Evolutionary conservation across 2,888 invertebrate species (phyloP).

Genomic region (Colletes collaris): DNA sequence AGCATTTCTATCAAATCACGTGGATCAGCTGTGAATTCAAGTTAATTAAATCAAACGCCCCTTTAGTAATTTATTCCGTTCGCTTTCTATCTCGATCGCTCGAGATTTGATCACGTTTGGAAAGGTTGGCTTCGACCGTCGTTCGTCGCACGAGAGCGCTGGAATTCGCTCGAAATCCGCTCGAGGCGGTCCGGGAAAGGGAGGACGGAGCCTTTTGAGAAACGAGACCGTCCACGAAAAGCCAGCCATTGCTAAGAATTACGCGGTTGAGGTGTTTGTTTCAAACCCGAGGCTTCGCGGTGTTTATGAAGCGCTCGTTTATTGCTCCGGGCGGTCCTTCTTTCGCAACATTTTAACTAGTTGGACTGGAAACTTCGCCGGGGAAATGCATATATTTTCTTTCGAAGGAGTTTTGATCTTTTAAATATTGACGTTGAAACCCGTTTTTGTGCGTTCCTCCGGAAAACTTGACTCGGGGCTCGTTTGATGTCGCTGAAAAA

Average conservation of each 20-base stretch:
- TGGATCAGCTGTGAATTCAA: too few species aligned
- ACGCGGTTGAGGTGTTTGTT: constrained; percentile 14
- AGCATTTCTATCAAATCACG: too few species aligned
- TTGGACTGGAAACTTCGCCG: neutral
- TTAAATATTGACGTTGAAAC: neutral
- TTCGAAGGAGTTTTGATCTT: neutral
- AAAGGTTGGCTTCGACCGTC: constrained; percentile 14
- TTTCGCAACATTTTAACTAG: neutral
- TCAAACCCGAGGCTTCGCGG: neutral
- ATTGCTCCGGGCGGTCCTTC: neutral
- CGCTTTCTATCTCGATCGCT: too few species aligned
- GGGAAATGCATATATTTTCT: neutral
- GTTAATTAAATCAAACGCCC: too few species aligned
- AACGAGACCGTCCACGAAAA: neutral
- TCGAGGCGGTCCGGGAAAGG: neutral
- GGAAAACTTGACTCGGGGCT: neutral
- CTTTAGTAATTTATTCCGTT: too few species aligned
- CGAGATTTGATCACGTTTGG: too few species aligned
- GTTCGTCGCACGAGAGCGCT: neutral
- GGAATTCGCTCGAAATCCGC: constrained; percentile 10
- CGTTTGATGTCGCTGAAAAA: too few species aligned
- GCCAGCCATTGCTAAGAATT: constrained; percentile 28
- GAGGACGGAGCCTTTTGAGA: constrained; percentile 14
- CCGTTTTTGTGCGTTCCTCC: neutral
- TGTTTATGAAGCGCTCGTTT: constrained; percentile 12